Conservation (phyloP, 2,888 invertebrate genomes). For the Nomada flava region DNA sequence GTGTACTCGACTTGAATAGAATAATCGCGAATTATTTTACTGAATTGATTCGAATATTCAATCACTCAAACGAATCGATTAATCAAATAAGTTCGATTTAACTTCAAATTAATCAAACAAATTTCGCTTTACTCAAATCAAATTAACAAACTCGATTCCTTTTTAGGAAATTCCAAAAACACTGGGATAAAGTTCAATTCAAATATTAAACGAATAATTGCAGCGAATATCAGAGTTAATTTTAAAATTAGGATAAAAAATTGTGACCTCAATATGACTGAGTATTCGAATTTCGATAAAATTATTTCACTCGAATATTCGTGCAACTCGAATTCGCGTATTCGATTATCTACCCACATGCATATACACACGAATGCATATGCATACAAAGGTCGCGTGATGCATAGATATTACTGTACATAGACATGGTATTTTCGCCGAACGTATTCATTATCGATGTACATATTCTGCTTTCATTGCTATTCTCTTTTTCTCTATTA, state of each 20-base stretch:
- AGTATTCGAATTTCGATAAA: background rate
- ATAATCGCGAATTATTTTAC: background rate
- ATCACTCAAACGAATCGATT: conserved; percentile 1
- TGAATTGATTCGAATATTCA: background rate
- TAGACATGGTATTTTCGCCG: conserved; percentile 10
- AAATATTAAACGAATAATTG: too few relatives aligned
- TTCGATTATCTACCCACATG: conserved; percentile 2
- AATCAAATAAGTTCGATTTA: background rate
- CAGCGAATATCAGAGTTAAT: too few relatives aligned
- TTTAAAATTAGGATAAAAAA: too few relatives aligned
- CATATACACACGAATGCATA: background rate
- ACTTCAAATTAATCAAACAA: background rate
- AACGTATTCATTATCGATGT: conserved; percentile 13
- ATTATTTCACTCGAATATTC: background rate
- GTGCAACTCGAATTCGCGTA: background rate
- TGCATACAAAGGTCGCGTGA: conserved; percentile 24
- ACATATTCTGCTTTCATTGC: background rate
- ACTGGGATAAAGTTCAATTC: too few relatives aligned
- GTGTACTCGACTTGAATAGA: background rate
- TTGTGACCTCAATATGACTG: background rate
- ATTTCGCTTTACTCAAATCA: background rate
- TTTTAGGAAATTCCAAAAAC: too few relatives aligned
- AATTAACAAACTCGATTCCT: background rate
- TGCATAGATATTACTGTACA: conserved; percentile 1
- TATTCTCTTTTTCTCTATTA: background rate